A percentile compares a stretch with the other conserved stretches of the same genome.
phyloP scores from a whole-genome alignment of 2,113 vertebrate species.

The Nerophis lumbriciformis region DNA sequence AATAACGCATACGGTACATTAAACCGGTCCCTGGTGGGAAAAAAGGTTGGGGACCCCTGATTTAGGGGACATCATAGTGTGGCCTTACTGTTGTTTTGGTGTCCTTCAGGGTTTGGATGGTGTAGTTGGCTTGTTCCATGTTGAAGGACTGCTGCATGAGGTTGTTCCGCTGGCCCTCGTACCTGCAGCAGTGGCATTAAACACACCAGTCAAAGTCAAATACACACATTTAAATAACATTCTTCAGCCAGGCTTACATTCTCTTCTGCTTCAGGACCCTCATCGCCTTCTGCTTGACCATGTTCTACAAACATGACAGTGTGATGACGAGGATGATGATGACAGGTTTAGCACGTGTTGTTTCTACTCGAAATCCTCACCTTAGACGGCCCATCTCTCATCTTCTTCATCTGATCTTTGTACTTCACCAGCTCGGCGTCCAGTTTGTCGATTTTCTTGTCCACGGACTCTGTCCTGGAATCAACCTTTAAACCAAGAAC shows the following conservation, averaged over 20 bases:
- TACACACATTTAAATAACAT: no score
- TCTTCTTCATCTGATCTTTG: slow-evolving; percentile 99
- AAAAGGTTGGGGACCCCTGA: no score
- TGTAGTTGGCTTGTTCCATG: slow-evolving; percentile 99
- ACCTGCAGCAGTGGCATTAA: slow-evolving; percentile 68
- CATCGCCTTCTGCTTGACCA: slow-evolving; percentile 98
- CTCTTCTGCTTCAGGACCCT: slow-evolving; percentile 95
- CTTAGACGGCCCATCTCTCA: slow-evolving; percentile 97
- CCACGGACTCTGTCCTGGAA: slow-evolving; percentile 86
- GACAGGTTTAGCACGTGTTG: not conserved
- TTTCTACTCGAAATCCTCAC: slow-evolving; percentile 53
- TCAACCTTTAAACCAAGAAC: slow-evolving; percentile 77
- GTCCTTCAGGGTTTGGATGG: slow-evolving; percentile 94
- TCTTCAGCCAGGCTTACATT: slow-evolving; percentile 77
- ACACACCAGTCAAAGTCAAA: not conserved
- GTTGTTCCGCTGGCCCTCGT: slow-evolving; percentile 91
- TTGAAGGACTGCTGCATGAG: slow-evolving; percentile 97
- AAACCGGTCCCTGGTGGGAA: no score
- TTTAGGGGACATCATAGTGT: not conserved
- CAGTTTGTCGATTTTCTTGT: slow-evolving; percentile 92
- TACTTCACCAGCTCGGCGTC: slow-evolving; percentile 93
- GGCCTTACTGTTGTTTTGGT: slow-evolving; percentile 93
- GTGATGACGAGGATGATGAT: not conserved
- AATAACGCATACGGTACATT: no score
- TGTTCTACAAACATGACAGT: slow-evolving; percentile 74